Percentiles rank a stretch among this genome's conserved stretches.
phyloP scores from a whole-genome alignment of 2,888 invertebrate genomes.

The Elgonia sp. region DNA sequence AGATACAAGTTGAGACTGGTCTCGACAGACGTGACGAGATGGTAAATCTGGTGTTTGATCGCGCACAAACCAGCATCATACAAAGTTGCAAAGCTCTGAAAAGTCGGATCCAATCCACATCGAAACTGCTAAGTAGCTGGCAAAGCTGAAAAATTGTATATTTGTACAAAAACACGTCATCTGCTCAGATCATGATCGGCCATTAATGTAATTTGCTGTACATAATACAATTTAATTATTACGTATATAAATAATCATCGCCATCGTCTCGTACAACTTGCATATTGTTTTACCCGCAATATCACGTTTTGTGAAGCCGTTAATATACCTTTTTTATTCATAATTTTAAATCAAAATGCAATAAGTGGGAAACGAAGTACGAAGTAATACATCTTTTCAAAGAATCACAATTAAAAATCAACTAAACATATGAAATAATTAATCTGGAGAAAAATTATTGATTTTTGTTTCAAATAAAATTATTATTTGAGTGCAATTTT shows the following conservation, averaged over 20 bases:
- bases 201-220: constrained; percentile 77
- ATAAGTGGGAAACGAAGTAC: not conserved
- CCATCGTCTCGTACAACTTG: constrained; percentile 17
- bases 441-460: too few relatives aligned
- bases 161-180: constrained; percentile 76
- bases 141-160: constrained; percentile 83
- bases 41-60: too few relatives aligned
- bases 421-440: too few relatives aligned
- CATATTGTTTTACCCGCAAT: too few relatives aligned
- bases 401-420: too few relatives aligned
- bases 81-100: constrained; percentile 84
- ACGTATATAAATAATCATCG: constrained; percentile 53
- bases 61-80: too few relatives aligned
- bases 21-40: too few relatives aligned
- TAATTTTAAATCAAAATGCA: constrained; percentile 8
- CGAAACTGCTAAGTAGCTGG: constrained; percentile 84
- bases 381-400: too few relatives aligned
- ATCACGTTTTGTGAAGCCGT: too few relatives aligned
- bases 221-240: constrained; percentile 75
- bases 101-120: constrained; percentile 82
- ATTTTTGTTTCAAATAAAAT: too few relatives aligned
- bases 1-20: too few relatives aligned
- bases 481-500: too few relatives aligned
- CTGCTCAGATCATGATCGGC: constrained; percentile 74
- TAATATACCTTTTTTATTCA: not conserved